Evolutionary conservation across 1,140 invertebrate genomes (phyloP), one percentile per base, ranked within the genome.

Genomic region (Trissolcus basalis): DNA sequence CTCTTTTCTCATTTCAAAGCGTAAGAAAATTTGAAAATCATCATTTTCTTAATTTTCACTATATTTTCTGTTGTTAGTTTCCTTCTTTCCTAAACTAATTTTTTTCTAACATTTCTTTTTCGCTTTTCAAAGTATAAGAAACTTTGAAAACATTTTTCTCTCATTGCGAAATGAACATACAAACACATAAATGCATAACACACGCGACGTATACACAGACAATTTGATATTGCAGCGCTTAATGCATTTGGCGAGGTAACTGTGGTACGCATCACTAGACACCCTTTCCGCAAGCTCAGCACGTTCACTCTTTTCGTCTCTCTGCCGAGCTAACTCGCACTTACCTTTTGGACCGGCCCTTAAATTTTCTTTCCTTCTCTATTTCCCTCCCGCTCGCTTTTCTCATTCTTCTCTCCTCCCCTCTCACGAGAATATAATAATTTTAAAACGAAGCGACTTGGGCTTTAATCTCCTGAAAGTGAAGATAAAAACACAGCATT

Each of bases 281-380:
- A 88, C 87, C 86, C 87, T 88, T 88, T 87, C 81, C 81, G 86
- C 87, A 86, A 86, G 82, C 85, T 88, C 86, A 87, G 86, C 87
- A 82, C 61, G 60, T 68, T 64, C 60, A 49, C 49, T 65, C 12
- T 59, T 56, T 78, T 36, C 16, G 51, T 78, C 53, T 58, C 9
- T 27, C 13, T 19, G 19, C 4, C 32, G 15, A 49, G 35, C 12
- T 13, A 33, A 9, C 10, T 32, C 19, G 48, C 43, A 47, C 43
- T 12, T 39, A 56, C 32, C 1, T 47, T 15, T 50, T 14, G 41
- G 48, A 69, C 55, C n/a, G 14, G 4, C 60, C 47, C 61, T 70
- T 63, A 50, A 51, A 53, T 55, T 16, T 68, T 55, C 9, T 54
- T 64, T 75, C 60, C 7, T 36, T 65, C 15, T 49, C 61, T 64